Evolutionary conservation across 2,113 vertebrate genomes (phyloP), one percentile per base, ranked within the genome.

Genomic region (Carassius auratus): DNA sequence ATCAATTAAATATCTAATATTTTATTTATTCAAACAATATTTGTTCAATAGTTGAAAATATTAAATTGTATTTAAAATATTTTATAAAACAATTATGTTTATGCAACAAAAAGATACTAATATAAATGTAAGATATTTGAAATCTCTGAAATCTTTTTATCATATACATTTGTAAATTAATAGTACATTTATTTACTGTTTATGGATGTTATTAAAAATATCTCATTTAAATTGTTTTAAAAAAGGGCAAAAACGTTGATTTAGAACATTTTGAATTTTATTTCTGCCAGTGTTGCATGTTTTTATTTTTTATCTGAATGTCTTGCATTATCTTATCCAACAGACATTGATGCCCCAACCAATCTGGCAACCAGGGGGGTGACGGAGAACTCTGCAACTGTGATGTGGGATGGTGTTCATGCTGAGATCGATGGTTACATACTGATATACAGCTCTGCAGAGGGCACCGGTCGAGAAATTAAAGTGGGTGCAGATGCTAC

Each of bases 361-460:
- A 93, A 93, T 80, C 90, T 96, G 76, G 75, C 92, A 87, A 90
- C 93, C 0, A 87, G 87, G 2, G 55, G 21, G 76, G 93, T 95
- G 84, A 96, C 95, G 0, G 96, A 97, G 85, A 93, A 93, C 83
- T 94, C 92, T 0, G 92, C 91, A 12, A 92, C 84, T 0, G 79
- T 96, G 36, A 94, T 92, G 4, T 96, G 97, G 96, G 93, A 93
- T 75, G 89, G 61, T 0, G 93, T 95, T 66, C 92, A 91, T 83
- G 94, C 95, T 3, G 82, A 90, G 7, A 91, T 97, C 2, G 95
- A 96, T 3, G 95, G 91, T 69, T 97, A 96, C 79, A 85, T 94
- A 89, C 86, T 97, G 86, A 95, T 90, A 86, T 96, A 96, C 91
- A 91, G 91, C 23, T 94, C 94, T 1, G 87, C 91, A 3, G 93